Base-by-base conservation (phyloP, 2,797 vertebrate species). In the Heteromormyrus szaboi region DNA sequence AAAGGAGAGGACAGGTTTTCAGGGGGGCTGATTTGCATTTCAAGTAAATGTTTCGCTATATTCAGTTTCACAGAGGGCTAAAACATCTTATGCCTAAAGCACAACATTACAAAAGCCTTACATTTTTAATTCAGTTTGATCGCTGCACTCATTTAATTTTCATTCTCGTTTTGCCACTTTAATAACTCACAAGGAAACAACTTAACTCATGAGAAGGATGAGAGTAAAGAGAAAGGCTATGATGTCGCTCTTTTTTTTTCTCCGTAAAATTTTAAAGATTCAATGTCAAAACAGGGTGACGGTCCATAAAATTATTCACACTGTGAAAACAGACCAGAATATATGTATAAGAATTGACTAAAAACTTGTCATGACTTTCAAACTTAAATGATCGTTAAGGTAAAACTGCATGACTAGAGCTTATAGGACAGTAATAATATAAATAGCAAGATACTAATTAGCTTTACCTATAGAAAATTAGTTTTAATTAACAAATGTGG, bases 251-350 rank as follows among this genome's bases (percentile, higher is more conserved):
- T 37, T 54, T 56, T 84, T 44, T 8, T 84, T 7, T 1, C n/a
- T 12, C n/a, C 11, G 3, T 48, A 84, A 51, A 84, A 51, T 46
- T n/a, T 46, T 14, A 4, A 84, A 84, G 81, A 48, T 84, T 51
- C 81, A 25, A 29, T 84, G 81, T 84, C 81, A 84, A 48, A 48
- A 48, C n/a, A 51, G 81, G 81, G 22, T 84, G 81, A 50, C 46
- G 3, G 81, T 25, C 46, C 81, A 48, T 84, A 51, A 84, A 51
- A 84, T 84, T 84, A 84, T 84, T 84, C 81, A 48, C 81, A 84
- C 81, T 48, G 46, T 84, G 46, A 51, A 51, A 84, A 84, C 46
- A 86, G 53, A 86, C 85, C 33, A 19, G 53, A 56, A 86, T 56
- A 41, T 79, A 72, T 72, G 25, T 86, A 56, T 56, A 86, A 86